phyloP scores from a whole-genome alignment of 2,888 invertebrate species.

The Ophioninae sp. region DNA sequence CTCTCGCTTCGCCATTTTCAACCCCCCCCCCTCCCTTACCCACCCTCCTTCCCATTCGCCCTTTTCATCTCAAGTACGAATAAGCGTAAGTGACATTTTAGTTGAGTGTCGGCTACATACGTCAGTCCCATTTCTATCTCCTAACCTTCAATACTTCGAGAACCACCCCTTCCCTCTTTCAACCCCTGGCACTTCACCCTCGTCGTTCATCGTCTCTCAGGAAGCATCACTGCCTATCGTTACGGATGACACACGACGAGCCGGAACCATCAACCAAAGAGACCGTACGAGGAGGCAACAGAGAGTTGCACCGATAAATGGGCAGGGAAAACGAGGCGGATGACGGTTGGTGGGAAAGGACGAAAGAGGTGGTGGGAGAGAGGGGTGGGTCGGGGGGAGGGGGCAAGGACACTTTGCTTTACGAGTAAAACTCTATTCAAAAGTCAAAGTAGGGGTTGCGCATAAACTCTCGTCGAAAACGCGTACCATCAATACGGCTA shows the following conservation, averaged over 20 bases:
- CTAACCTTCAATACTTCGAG: constrained; percentile 17
- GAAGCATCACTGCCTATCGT: background rate
- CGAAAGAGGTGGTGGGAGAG: background rate
- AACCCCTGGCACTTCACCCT: background rate
- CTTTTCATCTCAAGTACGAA: background rate
- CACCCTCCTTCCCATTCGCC: constrained; percentile 16
- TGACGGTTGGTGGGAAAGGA: no score
- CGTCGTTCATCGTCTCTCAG: constrained; percentile 7
- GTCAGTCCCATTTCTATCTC: constrained; percentile 45
- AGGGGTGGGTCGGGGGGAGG: background rate
- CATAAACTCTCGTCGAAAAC: constrained; percentile 17
- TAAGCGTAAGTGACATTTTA: constrained; percentile 4
- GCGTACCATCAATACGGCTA: constrained; percentile 12
- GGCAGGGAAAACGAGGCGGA: no score
- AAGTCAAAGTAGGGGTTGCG: background rate
- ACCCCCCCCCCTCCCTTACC: constrained; percentile 52
- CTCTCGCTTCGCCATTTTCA: constrained; percentile 23
- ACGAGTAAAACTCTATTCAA: constrained; percentile 10
- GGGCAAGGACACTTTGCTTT: background rate
- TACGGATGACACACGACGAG: constrained; percentile 14
- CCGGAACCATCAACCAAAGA: background rate
- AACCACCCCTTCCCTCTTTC: background rate
- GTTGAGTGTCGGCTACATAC: constrained; percentile 17
- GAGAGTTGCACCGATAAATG: background rate
- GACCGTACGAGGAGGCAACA: background rate